Conservation (phyloP, 2,888 invertebrate species). For the Unio delphinus region DNA sequence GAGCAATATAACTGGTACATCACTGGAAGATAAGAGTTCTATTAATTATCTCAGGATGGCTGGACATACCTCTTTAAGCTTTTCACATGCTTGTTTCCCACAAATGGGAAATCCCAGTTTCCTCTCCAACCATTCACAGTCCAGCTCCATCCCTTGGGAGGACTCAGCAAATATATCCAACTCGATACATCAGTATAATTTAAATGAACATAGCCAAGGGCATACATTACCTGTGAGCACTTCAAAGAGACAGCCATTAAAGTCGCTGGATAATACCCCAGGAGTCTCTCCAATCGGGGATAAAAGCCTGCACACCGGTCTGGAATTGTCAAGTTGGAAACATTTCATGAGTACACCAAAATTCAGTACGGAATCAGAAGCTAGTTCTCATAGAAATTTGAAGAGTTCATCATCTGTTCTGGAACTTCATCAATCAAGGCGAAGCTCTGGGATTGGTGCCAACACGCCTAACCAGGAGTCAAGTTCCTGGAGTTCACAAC, state of each 20-base stretch:
- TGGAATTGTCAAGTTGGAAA: constrained; percentile 13
- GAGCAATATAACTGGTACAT: constrained; percentile 1
- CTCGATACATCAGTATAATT: constrained; percentile 4
- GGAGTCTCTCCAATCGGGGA: constrained; percentile 46
- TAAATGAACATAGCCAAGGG: too few species aligned
- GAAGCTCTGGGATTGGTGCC: constrained; percentile 8
- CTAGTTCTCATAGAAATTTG: constrained; percentile 9
- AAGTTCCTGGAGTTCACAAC: constrained; percentile 33
- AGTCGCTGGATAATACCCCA: constrained; percentile 50
- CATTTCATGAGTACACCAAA: constrained; percentile 40
- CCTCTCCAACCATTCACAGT: constrained; percentile 20
- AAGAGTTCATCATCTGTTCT: constrained; percentile 3
- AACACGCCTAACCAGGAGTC: constrained; percentile 17
- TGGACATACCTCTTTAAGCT: constrained; percentile 21
- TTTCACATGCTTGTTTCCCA: constrained; percentile 13
- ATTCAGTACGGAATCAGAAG: constrained; percentile 16
- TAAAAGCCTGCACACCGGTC: constrained; percentile 4
- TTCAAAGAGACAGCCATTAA: constrained; percentile 38
- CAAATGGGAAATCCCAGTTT: constrained; percentile 10
- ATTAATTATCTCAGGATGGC: constrained; percentile 24
- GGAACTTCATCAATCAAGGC: constrained; percentile 8
- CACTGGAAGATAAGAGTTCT: constrained; percentile 10
- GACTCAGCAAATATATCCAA: constrained; percentile 20
- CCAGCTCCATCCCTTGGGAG: constrained; percentile 37
- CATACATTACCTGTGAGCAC: constrained; percentile 6